These are phyloP conservation scores for Anoplolepis gracilipes DNA, from an alignment of 1,140 invertebrate species.

Conservation along the genomic window DNA sequence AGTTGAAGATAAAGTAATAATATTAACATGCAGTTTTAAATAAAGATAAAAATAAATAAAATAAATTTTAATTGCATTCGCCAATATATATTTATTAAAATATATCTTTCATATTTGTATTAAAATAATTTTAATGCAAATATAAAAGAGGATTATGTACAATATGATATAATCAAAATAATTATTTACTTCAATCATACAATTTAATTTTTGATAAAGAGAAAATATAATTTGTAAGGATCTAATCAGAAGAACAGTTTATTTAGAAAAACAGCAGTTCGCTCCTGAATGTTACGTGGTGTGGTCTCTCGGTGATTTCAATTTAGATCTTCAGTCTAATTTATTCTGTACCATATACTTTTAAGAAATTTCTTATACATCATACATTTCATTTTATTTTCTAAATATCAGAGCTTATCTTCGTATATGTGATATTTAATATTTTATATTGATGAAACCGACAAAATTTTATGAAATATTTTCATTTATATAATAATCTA, in stretches of 20 bases:
- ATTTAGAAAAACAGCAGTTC: constrained; percentile 8
- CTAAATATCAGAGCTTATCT: neutral
- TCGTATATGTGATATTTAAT: neutral
- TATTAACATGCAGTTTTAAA: neutral
- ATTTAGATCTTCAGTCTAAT: constrained; percentile 13
- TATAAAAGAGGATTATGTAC: neutral
- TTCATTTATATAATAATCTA: neutral
- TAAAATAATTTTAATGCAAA: neutral
- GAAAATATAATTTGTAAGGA: neutral
- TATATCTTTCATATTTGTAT: too few relatives aligned
- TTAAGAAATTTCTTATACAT: neutral
- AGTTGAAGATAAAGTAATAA: neutral
- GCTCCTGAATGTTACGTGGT: constrained; percentile 7
- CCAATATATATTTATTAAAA: neutral
- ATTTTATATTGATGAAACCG: neutral
- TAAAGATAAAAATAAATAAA: neutral
- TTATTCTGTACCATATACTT: neutral
- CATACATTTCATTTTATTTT: constrained; percentile 1
- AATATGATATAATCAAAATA: neutral
- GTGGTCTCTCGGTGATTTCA: constrained; percentile 8
- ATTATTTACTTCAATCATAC: neutral
- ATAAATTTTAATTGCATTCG: neutral
- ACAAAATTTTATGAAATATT: neutral
- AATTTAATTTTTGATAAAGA: neutral
- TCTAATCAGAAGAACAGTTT: neutral